phyloP scores from a whole-genome alignment of 2,888 invertebrate genomes.

The Atherix ibis region DNA sequence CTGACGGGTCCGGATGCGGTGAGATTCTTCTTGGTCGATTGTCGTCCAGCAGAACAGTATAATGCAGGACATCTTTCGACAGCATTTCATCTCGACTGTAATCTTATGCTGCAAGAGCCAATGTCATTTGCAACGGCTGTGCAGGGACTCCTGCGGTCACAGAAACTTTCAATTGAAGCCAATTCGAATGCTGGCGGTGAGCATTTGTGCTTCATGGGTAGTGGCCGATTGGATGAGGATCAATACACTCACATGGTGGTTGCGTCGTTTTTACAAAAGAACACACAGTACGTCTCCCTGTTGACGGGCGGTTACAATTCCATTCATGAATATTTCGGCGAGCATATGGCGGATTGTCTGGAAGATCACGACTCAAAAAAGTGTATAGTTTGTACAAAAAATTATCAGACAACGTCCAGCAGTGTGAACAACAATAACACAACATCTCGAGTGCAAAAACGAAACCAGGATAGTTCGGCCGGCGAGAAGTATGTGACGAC shows the following conservation, averaged over 20 bases:
- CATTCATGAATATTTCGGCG: conserved; percentile 68
- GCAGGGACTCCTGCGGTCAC: conserved; percentile 72
- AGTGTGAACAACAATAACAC: conserved; percentile 4
- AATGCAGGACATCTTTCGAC: conserved; percentile 93
- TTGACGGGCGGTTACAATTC: conserved; percentile 81
- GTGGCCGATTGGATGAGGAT: conserved; percentile 85
- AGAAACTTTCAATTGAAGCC: conserved; percentile 70
- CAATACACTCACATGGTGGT: conserved; percentile 97
- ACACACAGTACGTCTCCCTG: conserved; percentile 82
- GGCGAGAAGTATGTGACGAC: neutral
- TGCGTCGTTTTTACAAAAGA: conserved; percentile 87
- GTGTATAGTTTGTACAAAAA: conserved; percentile 67
- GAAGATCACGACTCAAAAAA: conserved; percentile 68
- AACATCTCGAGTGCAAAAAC: neutral
- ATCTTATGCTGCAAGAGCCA: conserved; percentile 93
- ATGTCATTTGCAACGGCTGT: conserved; percentile 88
- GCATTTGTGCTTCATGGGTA: conserved; percentile 84
- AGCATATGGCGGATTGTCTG: conserved; percentile 62
- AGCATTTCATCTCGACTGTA: conserved; percentile 95
- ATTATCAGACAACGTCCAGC: conserved; percentile 15
- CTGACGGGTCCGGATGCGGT: conserved; percentile 45
- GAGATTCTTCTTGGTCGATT: conserved; percentile 91
- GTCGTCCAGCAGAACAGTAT: conserved; percentile 91
- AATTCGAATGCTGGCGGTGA: conserved; percentile 77
- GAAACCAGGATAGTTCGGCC: neutral